Conservation (phyloP, 2,113 vertebrate genomes). For the Salvelinus sp. region DNA sequence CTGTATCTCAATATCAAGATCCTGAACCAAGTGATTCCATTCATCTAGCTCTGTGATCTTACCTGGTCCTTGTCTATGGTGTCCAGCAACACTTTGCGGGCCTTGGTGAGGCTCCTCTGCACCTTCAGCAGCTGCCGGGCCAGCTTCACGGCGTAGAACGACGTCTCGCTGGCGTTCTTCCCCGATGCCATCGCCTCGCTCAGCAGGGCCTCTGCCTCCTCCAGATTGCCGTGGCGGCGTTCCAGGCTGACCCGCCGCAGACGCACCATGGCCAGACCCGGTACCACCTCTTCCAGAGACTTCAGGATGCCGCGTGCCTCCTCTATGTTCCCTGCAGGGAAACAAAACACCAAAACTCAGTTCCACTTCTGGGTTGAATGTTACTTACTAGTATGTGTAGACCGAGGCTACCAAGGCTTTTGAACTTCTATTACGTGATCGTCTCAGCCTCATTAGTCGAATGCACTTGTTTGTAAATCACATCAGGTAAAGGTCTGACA, state of each 20-base stretch:
- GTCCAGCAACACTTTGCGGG: conserved; percentile 91
- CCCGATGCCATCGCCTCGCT: conserved; percentile 86
- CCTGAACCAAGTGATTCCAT: background rate
- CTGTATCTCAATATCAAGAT: background rate
- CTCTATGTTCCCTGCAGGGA: conserved; percentile 81
- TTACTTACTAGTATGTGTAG: background rate
- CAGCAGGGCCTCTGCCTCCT: conserved; percentile 86
- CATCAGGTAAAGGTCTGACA: too few species aligned
- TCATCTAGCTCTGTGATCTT: conserved; percentile 21
- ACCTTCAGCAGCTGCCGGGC: conserved; percentile 91
- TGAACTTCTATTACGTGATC: too few species aligned
- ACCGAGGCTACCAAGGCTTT: too few species aligned
- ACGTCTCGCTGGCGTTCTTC: conserved; percentile 79
- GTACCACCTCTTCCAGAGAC: conserved; percentile 81
- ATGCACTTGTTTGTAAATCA: too few species aligned
- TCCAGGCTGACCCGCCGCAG: conserved; percentile 93
- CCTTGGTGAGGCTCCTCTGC: conserved; percentile 86
- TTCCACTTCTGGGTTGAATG: background rate
- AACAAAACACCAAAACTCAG: background rate
- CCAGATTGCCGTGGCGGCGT: conserved; percentile 91
- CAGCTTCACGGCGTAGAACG: conserved; percentile 94
- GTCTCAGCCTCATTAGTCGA: too few species aligned
- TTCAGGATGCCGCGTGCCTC: conserved; percentile 91
- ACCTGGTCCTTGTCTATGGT: conserved; percentile 94
- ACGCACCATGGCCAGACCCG: conserved; percentile 91